Percentiles rank a stretch among this genome's conserved stretches.
Conservation (phyloP, 2,113 vertebrate species). For the Hydrolagus affinis region DNA sequence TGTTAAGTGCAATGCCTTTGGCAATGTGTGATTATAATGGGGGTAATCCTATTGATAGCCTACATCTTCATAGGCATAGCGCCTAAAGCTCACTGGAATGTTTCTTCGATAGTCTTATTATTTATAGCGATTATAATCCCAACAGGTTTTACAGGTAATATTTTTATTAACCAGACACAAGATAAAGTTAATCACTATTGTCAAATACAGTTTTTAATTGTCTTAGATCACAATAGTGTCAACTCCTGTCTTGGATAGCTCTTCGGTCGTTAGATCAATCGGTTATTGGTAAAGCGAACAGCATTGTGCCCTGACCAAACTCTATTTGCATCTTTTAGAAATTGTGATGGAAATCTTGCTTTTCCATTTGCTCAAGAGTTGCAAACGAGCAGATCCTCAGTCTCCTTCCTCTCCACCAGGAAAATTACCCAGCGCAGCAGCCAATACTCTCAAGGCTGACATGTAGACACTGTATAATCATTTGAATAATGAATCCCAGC, state of each 20-base stretch:
- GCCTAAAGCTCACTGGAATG: too few species aligned
- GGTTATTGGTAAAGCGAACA: neutral
- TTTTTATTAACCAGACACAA: neutral
- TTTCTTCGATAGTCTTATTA: too few species aligned
- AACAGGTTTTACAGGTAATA: neutral
- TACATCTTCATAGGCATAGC: too few species aligned
- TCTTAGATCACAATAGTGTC: too few species aligned
- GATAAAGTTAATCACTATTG: neutral
- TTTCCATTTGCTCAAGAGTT: neutral
- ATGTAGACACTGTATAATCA: neutral
- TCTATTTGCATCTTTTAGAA: neutral
- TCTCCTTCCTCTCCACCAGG: conserved; percentile 8
- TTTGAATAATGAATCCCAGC: conserved; percentile 20
- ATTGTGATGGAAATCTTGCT: conserved; percentile 1
- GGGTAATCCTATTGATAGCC: too few species aligned
- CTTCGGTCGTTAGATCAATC: too few species aligned
- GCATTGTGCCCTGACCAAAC: too few species aligned
- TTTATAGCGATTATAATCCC: neutral
- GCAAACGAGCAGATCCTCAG: conserved; percentile 5
- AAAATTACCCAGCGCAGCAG: conserved; percentile 13
- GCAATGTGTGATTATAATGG: too few species aligned
- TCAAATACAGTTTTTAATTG: neutral
- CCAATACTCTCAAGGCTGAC: conserved; percentile 28
- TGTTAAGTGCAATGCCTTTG: too few species aligned
- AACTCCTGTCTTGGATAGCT: too few species aligned